Conservation (phyloP, 2,888 invertebrate species). For the Diplolepis rosae region DNA sequence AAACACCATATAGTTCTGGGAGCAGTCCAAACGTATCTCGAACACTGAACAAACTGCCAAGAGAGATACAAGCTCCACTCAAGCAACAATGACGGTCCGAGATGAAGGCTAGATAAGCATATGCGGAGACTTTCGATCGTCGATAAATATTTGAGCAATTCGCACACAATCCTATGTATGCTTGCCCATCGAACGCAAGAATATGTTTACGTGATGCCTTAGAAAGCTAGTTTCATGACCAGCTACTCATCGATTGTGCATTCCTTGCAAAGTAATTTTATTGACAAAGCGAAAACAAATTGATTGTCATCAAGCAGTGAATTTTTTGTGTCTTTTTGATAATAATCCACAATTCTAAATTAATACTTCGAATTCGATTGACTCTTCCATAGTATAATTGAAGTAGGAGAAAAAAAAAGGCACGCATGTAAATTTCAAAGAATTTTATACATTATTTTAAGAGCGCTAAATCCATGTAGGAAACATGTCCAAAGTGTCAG, state of each 20-base stretch:
- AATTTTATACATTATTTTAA: too few species aligned
- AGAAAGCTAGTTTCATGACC: neutral
- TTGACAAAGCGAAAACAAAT: too few species aligned
- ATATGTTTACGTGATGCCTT: neutral
- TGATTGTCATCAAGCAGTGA: too few species aligned
- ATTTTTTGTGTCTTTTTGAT: too few species aligned
- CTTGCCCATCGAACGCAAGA: neutral
- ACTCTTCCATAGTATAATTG: too few species aligned
- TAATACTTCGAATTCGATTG: too few species aligned
- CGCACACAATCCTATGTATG: neutral
- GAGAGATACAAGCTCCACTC: neutral
- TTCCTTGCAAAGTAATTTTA: too few species aligned
- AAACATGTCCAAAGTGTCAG: too few species aligned
- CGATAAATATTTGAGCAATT: neutral
- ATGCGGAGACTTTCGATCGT: neutral
- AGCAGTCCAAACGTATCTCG: neutral
- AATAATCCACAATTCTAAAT: too few species aligned
- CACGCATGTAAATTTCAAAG: too few species aligned
- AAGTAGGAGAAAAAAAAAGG: too few species aligned
- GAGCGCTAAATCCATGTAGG: too few species aligned
- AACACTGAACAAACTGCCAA: constrained; percentile 3
- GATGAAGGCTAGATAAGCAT: neutral
- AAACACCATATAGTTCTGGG: neutral
- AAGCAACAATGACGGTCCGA: neutral
- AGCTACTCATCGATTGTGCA: neutral